These are phyloP conservation scores for Speoplatyrhinus poulsoni DNA, from an alignment of 2,113 vertebrate species.

Conservation along the genomic window DNA sequence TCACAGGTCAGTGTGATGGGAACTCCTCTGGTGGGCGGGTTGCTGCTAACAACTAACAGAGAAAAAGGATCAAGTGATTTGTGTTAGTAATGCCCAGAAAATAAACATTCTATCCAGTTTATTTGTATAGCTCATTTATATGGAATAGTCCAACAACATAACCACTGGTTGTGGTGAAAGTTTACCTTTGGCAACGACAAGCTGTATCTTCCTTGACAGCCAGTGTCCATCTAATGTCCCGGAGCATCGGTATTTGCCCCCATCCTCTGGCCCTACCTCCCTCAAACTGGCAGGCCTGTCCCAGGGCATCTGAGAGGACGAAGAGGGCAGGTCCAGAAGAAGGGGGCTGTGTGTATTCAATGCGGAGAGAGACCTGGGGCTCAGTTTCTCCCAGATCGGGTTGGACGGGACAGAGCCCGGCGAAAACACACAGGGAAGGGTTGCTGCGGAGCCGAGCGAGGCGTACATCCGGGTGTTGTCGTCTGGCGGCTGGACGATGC, in stretches of 20 bases:
- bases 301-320: not conserved
- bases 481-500: constrained; percentile 59
- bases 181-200: constrained; percentile 70
- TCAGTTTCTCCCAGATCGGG: constrained; percentile 52
- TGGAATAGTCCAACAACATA: not conserved
- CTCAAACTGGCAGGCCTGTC: constrained; percentile 52
- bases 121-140: not conserved
- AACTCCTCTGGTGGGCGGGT: constrained; percentile 8
- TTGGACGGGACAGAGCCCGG: constrained; percentile 19
- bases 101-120: not conserved
- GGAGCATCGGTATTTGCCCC: constrained; percentile 69
- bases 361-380: not conserved
- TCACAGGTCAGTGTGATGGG: constrained; percentile 62
- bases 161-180: not conserved
- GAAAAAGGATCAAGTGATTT: constrained; percentile 1
- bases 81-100: not conserved
- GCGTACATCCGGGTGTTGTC: constrained; percentile 56
- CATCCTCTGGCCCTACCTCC: constrained; percentile 54
- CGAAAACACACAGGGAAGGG: constrained; percentile 73
- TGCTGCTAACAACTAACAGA: constrained; percentile 55
- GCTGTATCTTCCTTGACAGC: constrained; percentile 55
- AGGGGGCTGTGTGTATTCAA: not conserved
- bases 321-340: not conserved
- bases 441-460: constrained; percentile 58
- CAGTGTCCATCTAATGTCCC: constrained; percentile 19